A percentile compares a stretch with the other conserved stretches of the same genome.
Evolutionary conservation across 1,140 invertebrate genomes (phyloP).

Genomic region (Nylanderia fulva): DNA sequence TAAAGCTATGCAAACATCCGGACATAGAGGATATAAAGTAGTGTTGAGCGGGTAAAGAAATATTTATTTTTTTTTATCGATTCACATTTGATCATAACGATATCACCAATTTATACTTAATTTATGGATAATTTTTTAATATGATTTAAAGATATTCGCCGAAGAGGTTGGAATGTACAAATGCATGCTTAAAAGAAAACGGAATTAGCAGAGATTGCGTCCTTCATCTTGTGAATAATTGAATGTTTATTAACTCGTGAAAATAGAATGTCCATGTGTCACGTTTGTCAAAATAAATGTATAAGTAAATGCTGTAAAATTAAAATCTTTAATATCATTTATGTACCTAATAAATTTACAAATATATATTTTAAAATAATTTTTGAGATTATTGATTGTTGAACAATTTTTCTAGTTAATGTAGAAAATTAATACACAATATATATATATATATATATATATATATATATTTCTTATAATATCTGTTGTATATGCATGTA

Average conservation of each 20-base stretch:
- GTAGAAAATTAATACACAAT: neutral
- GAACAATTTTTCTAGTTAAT: neutral
- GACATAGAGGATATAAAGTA: conserved; percentile 77
- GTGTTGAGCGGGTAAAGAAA: conserved; percentile 79
- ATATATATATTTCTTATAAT: too few species aligned
- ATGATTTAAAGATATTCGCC: conserved; percentile 75
- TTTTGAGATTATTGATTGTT: neutral
- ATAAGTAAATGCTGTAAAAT: neutral
- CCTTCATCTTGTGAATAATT: conserved; percentile 80
- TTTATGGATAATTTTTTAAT: conserved; percentile 1
- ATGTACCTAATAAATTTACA: conserved; percentile 10
- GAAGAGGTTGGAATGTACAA: conserved; percentile 74
- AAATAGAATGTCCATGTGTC: conserved; percentile 1
- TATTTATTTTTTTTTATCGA: conserved; percentile 23
- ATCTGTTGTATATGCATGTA: too few species aligned
- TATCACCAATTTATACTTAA: neutral
- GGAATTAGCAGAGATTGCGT: conserved; percentile 81
- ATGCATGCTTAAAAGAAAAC: conserved; percentile 73
- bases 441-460: neutral
- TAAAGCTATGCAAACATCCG: conserved; percentile 69
- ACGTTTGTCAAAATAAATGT: neutral
- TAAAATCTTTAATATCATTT: conserved; percentile 5
- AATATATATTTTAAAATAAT: conserved; percentile 3
- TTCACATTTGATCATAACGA: neutral
- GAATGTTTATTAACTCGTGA: conserved; percentile 26